Conservation (phyloP, 2,113 vertebrate species). For the Lipophrys pholis region DNA sequence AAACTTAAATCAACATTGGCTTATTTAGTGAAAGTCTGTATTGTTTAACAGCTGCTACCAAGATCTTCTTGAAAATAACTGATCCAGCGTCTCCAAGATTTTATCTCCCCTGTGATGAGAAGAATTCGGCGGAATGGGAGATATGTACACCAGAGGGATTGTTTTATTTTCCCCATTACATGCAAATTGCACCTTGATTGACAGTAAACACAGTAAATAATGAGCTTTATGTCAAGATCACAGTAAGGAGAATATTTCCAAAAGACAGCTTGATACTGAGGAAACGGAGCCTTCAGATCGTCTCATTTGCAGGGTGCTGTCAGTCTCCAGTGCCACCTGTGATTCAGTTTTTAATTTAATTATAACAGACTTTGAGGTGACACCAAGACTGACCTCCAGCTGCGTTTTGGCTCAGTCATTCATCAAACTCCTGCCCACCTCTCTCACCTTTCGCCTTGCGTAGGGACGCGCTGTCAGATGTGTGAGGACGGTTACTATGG, state of each 20-base stretch:
- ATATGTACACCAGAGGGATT: too few relatives aligned
- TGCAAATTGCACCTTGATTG: neutral
- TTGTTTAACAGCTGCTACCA: too few relatives aligned
- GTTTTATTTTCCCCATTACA: too few relatives aligned
- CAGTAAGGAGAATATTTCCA: slow-evolving; percentile 16
- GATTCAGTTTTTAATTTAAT: slow-evolving; percentile 37
- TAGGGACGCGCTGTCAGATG: slow-evolving; percentile 90
- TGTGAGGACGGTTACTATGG: slow-evolving; percentile 93
- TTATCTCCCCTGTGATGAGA: too few relatives aligned
- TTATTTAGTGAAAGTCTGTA: too few relatives aligned
- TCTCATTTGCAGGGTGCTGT: slow-evolving; percentile 12
- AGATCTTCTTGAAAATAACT: too few relatives aligned
- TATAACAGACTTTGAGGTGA: neutral
- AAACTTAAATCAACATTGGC: too few relatives aligned
- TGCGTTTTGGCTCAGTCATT: slow-evolving; percentile 25
- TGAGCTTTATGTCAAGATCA: slow-evolving; percentile 13
- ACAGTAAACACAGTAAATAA: slow-evolving; percentile 6
- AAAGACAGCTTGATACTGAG: slow-evolving; percentile 9
- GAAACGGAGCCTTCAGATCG: neutral
- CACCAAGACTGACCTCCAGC: slow-evolving; percentile 15
- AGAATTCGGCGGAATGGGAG: too few relatives aligned
- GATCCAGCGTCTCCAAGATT: too few relatives aligned
- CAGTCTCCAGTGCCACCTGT: slow-evolving; percentile 1
- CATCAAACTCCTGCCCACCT: slow-evolving; percentile 18
- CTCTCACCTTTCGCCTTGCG: slow-evolving; percentile 10